Evolutionary conservation across 2,888 invertebrate genomes (phyloP).

Genomic region (Bombyx huttoni): DNA sequence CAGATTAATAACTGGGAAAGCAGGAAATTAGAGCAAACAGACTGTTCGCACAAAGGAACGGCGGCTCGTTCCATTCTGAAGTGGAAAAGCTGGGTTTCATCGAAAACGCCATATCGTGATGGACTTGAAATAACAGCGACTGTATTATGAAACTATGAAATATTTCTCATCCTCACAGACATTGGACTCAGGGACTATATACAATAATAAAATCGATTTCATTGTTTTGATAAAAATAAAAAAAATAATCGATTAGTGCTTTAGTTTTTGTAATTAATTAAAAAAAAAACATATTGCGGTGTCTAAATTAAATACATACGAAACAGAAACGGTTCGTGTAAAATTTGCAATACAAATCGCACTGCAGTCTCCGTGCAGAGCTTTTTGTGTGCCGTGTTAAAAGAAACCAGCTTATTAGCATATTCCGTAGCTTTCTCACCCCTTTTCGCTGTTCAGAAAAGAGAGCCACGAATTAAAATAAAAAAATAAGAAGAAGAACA

Average conservation of each 20-base stretch:
- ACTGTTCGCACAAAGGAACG: constrained; percentile 52
- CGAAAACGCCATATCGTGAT: constrained; percentile 1
- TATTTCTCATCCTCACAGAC: background rate
- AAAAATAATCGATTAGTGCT: no score
- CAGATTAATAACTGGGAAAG: constrained; percentile 29
- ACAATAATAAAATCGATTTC: no score
- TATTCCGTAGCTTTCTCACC: constrained; percentile 52
- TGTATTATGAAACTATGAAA: constrained; percentile 2
- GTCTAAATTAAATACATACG: background rate
- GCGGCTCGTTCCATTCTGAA: constrained; percentile 21
- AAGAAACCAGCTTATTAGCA: constrained; percentile 66
- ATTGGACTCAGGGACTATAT: background rate
- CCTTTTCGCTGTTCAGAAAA: constrained; percentile 27
- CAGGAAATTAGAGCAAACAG: constrained; percentile 43
- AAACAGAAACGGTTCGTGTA: constrained; percentile 23
- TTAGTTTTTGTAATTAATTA: no score
- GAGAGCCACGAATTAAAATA: constrained; percentile 7
- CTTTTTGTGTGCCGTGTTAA: constrained; percentile 60
- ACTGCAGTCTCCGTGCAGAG: constrained; percentile 71
- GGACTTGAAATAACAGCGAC: constrained; percentile 5
- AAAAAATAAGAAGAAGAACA: no score
- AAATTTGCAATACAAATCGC: constrained; percentile 70
- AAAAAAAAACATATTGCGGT: background rate
- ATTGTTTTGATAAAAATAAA: no score
- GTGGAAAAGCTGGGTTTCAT: constrained; percentile 11